Evolutionary conservation across 2,888 invertebrate species (phyloP).

Genomic region (Tipula unca): DNA sequence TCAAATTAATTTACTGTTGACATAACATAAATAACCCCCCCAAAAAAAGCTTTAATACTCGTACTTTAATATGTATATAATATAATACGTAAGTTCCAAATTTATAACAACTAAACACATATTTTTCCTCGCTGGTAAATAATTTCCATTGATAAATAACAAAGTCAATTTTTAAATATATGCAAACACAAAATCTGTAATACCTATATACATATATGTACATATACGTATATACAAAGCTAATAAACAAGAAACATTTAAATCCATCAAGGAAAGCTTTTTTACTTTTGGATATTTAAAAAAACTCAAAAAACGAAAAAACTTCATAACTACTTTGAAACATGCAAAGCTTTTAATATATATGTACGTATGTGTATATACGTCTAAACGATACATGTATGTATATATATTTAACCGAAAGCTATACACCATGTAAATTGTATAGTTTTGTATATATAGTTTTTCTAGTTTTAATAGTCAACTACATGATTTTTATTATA

Average conservation of each 20-base stretch:
- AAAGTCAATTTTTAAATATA: neutral
- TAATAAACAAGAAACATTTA: neutral
- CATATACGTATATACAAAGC: neutral
- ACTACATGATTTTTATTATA: neutral
- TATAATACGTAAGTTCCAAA: neutral
- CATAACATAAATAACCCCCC: neutral
- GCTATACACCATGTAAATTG: neutral
- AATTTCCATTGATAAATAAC: neutral
- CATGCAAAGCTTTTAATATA: neutral
- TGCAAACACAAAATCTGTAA: neutral
- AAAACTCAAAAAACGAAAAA: neutral
- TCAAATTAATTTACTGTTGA: neutral
- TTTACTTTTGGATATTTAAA: neutral
- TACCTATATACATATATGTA: neutral
- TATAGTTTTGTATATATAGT: neutral
- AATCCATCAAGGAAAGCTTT: neutral
- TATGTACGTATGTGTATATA: no score
- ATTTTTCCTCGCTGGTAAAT: neutral
- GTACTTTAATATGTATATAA: neutral
- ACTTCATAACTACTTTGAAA: neutral
- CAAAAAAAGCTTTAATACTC: neutral
- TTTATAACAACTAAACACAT: neutral
- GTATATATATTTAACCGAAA: neutral
- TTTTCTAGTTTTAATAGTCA: neutral
- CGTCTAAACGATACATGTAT: neutral